A percentile compares a stretch with the other conserved stretches of the same genome.
phyloP scores from a whole-genome alignment of 2,113 vertebrate species.

The Micronisus gabar region DNA sequence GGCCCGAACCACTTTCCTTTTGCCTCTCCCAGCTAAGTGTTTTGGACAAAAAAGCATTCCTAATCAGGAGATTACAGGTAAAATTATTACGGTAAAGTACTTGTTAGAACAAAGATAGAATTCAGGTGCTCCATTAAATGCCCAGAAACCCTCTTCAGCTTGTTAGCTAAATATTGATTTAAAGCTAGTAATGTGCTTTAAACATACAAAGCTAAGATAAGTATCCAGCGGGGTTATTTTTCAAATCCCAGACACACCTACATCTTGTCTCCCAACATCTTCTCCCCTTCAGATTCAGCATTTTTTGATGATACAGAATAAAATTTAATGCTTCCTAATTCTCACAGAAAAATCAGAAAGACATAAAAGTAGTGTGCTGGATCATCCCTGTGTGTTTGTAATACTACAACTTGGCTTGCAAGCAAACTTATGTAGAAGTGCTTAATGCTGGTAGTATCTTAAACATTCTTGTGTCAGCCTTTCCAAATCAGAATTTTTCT shows the following conservation, averaged over 20 bases:
- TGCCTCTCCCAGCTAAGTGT: neutral
- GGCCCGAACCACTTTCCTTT: neutral
- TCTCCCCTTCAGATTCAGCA: neutral
- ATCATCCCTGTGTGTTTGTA: neutral
- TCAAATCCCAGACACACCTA: neutral
- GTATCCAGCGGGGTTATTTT: neutral
- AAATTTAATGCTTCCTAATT: neutral
- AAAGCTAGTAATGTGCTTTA: neutral
- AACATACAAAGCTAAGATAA: neutral
- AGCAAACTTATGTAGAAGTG: neutral
- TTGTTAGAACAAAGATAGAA: neutral
- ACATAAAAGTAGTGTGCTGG: neutral
- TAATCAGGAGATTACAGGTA: neutral
- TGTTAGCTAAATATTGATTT: neutral
- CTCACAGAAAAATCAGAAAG: neutral
- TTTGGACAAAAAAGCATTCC: neutral
- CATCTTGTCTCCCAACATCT: neutral
- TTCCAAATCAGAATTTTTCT: neutral
- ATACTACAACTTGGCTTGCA: neutral
- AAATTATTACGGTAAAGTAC: neutral
- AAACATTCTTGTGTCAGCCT: neutral
- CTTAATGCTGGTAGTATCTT: neutral
- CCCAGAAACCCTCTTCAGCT: neutral
- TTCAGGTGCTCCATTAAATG: neutral
- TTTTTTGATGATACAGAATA: neutral